Base-by-base conservation (phyloP, 2,113 vertebrate species). In the Misgurnus anguillicaudatus region DNA sequence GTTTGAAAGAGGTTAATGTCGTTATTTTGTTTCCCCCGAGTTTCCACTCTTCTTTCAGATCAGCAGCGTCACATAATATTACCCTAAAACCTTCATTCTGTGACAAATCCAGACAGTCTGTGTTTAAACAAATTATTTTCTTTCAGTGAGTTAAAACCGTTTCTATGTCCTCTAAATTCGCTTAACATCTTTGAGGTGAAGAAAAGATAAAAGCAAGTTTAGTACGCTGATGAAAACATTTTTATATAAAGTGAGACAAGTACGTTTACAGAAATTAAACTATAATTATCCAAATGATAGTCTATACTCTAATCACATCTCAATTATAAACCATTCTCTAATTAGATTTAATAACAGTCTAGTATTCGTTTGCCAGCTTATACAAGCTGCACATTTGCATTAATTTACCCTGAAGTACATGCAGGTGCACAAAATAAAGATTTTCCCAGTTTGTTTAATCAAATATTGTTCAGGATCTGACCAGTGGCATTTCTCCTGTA, bases 11-110 rank as follows among this genome's bases (percentile, higher is more conserved):
- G 78, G 71, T 77, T 84, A 82, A 82, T 85, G 61, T 85, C 82
- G 85, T 77, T 86, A 78, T 78, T 88, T 85, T 38, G 4, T 78
- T 84, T 87, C 80, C 67, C 80, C 70, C 19, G 81, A 83, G 78
- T 73, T 64, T 74, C 71, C 61, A 68, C 72, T 39, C 75, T 84
- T 84, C 74, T 16, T n/a, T 55, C 72, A 83, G n/a, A 38, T 39
- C 41, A 68, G 64, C 68, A 81, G 77, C 87, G 85, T 71, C 66
- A 55, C 58, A 82, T 58, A 64, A 60, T 82, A 78, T 72, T 21
- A 38, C 62, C 41, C 69, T 55, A 80, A 82, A 80, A 38, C 61
- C 60, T 70, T 62, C 80, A 4, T 67, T 71, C 19, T 65, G 71
- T 85, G 75, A 89, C 79, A 36, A 5, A 10, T 70, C 42, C 68